These are phyloP conservation scores for Drosophila merina DNA, from an alignment of 2,888 invertebrate species.

Conservation along the genomic window DNA sequence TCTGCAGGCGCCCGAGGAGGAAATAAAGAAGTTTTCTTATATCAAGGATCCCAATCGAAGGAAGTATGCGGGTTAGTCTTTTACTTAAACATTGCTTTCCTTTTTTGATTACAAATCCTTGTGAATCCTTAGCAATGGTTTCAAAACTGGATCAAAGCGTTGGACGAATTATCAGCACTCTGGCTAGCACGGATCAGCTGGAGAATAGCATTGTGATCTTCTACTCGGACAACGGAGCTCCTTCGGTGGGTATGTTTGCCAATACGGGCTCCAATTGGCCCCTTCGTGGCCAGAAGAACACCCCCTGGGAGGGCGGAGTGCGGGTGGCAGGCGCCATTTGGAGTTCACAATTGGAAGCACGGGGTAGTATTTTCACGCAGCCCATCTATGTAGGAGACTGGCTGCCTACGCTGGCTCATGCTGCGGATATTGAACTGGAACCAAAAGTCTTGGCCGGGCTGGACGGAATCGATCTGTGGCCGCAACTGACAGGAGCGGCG, in stretches of 20 bases:
- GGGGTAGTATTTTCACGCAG: constrained; percentile 86
- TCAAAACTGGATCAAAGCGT: constrained; percentile 93
- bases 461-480: constrained; percentile 90
- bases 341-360: constrained; percentile 86
- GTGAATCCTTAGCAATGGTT: constrained; percentile 88
- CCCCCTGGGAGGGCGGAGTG: constrained; percentile 94
- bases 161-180: constrained; percentile 89
- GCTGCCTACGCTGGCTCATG: constrained; percentile 89
- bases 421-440: constrained; percentile 73
- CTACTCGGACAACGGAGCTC: constrained; percentile 94
- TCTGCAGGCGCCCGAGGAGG: constrained; percentile 89
- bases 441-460: constrained; percentile 78
- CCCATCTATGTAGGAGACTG: constrained; percentile 93
- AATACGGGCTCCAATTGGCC: constrained; percentile 93
- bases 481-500: constrained; percentile 84
- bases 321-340: constrained; percentile 91
- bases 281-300: constrained; percentile 91
- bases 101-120: background rate
- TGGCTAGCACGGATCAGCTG: constrained; percentile 88
- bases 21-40: constrained; percentile 87
- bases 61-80: constrained; percentile 87
- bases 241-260: constrained; percentile 88
- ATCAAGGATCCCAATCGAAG: constrained; percentile 88
- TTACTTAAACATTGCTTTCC: background rate
- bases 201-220: constrained; percentile 93